phyloP scores from a whole-genome alignment of 2,113 vertebrate genomes.

The Procavia capensis region DNA sequence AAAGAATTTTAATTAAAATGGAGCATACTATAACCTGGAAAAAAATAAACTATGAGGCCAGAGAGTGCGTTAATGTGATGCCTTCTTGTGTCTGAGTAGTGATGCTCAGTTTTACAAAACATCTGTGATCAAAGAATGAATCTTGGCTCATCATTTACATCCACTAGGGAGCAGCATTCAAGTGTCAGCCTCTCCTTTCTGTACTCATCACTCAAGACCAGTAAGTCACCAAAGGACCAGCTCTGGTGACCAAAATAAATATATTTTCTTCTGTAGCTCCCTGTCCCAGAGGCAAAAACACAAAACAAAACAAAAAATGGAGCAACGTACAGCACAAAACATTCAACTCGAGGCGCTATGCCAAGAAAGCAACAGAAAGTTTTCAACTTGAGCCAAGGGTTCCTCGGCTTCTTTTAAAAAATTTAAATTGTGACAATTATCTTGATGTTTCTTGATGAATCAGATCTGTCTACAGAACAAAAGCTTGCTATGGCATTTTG shows the following conservation, averaged over 20 bases:
- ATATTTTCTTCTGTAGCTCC: conserved; percentile 88
- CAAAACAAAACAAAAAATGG: conserved; percentile 87
- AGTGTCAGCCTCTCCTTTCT: conserved; percentile 23
- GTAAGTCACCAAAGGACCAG: conserved; percentile 73
- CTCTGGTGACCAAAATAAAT: conserved; percentile 82
- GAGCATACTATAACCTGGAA: background rate
- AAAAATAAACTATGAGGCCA: background rate
- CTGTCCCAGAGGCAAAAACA: conserved; percentile 87
- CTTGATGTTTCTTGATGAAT: conserved; percentile 89
- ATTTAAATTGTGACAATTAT: conserved; percentile 91
- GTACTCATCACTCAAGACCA: background rate
- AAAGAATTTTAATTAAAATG: conserved; percentile 60
- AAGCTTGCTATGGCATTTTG: conserved; percentile 81
- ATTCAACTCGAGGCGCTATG: conserved; percentile 86
- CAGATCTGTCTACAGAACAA: conserved; percentile 86
- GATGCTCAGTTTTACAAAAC: conserved; percentile 8
- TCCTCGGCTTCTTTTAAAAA: conserved; percentile 88
- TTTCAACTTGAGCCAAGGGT: conserved; percentile 87
- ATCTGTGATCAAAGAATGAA: background rate
- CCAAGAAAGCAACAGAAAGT: conserved; percentile 89
- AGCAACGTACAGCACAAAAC: conserved; percentile 83
- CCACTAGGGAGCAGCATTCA: conserved; percentile 29
- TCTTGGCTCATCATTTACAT: background rate
- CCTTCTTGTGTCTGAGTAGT: background rate
- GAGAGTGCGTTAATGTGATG: background rate